These are phyloP conservation scores for Cryptotis parvus DNA, from an alignment of 2,113 vertebrate species.

Conservation along the genomic window DNA sequence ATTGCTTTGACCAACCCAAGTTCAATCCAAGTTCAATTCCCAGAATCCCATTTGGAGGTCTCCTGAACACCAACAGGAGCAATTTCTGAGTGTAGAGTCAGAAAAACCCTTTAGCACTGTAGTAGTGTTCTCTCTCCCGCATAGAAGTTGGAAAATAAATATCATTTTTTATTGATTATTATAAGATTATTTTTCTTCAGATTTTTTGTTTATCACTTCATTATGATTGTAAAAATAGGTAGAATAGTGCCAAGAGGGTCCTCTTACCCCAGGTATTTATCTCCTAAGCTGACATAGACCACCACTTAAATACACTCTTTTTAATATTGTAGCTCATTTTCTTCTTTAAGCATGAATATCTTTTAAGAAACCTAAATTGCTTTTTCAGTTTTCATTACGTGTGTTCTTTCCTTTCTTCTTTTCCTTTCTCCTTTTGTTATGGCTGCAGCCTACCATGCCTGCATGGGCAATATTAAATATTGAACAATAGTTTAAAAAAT, in stretches of 20 bases:
- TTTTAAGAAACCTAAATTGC: background rate
- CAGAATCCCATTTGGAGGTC: too few relatives aligned
- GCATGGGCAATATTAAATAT: slow-evolving; percentile 31
- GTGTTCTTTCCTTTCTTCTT: background rate
- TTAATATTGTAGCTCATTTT: background rate
- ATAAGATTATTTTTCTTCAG: background rate
- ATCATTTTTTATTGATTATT: too few relatives aligned
- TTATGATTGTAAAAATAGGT: background rate
- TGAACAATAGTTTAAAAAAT: background rate
- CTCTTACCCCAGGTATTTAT: background rate
- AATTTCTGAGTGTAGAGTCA: too few relatives aligned
- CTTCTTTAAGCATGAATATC: background rate
- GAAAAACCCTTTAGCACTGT: background rate
- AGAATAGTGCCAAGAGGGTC: background rate
- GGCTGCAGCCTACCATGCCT: background rate
- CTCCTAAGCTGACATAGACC: background rate
- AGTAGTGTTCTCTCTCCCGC: too few relatives aligned
- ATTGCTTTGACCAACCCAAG: too few relatives aligned
- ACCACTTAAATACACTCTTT: background rate
- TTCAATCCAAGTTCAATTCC: too few relatives aligned
- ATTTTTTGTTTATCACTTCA: background rate
- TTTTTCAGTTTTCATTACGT: background rate
- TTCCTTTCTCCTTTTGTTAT: background rate
- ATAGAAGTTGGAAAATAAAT: background rate
- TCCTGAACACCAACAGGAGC: too few relatives aligned